Conservation (phyloP, 2,888 invertebrate species). For the Automeris io region DNA sequence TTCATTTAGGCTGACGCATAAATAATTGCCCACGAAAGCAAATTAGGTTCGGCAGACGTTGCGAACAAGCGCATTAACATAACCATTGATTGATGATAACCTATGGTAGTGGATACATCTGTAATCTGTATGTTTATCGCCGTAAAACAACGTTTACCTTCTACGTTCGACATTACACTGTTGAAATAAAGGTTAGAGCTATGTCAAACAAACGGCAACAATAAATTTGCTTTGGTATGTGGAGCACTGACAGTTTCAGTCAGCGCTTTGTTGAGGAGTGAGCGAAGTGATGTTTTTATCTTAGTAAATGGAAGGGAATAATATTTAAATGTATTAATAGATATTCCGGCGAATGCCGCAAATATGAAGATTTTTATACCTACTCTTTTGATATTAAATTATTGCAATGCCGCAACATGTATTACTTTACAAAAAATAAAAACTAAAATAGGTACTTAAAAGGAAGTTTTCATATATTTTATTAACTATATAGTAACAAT, state of each 20-base stretch:
- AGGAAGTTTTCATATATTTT: no score
- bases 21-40: constrained; percentile 7
- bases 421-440: no score
- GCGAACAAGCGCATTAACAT: constrained; percentile 25
- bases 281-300: constrained; percentile 31
- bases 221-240: constrained; percentile 23
- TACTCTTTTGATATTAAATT: no score
- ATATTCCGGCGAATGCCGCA: neutral
- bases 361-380: no score
- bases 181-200: neutral
- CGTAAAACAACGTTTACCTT: neutral
- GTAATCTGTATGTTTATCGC: constrained; percentile 17
- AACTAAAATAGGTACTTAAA: no score
- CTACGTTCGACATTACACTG: neutral
- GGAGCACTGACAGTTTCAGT: constrained; percentile 43
- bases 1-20: constrained; percentile 14
- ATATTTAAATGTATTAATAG: constrained; percentile 17
- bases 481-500: no score
- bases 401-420: no score
- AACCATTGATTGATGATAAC: constrained; percentile 45
- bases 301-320: constrained; percentile 24
- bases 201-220: constrained; percentile 11
- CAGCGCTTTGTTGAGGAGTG: constrained; percentile 30
- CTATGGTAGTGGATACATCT: constrained; percentile 26
- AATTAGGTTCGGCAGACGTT: constrained; percentile 22